Percentiles rank a stretch among this genome's conserved stretches.
Conservation (phyloP, 2,888 invertebrate species). For the Gastrophysa polygoni region DNA sequence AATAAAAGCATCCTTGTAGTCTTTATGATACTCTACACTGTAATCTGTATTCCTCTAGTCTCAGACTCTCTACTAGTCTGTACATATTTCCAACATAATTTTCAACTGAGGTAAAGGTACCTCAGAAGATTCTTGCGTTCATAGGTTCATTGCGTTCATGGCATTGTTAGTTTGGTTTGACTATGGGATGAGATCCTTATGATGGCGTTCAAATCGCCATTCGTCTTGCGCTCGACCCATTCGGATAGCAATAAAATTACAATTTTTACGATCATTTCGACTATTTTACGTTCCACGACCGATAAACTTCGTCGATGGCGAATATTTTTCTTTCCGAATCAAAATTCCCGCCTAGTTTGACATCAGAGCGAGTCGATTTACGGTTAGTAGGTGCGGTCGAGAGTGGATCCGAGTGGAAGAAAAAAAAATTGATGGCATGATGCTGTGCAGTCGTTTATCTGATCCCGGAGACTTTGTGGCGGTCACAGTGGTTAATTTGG, state of each 20-base stretch:
- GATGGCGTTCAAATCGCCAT: constrained; percentile 4
- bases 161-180: no score
- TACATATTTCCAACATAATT: no score
- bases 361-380: constrained; percentile 47
- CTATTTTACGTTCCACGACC: constrained; percentile 37
- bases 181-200: background rate
- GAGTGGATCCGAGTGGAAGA: constrained; percentile 35
- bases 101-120: no score
- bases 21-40: no score
- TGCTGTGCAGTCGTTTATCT: constrained; percentile 21
- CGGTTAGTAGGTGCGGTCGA: constrained; percentile 36
- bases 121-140: no score
- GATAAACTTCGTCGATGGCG: constrained; percentile 38
- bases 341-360: constrained; percentile 48
- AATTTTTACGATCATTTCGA: constrained; percentile 36
- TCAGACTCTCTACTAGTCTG: no score
- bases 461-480: constrained; percentile 46
- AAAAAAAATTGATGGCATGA: constrained; percentile 32
- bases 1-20: no score
- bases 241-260: constrained; percentile 30
- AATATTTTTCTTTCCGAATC: constrained; percentile 47
- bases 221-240: constrained; percentile 8
- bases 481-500: constrained; percentile 53
- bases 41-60: no score
- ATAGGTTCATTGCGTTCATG: no score